A percentile compares a stretch with the other conserved stretches of the same genome.
phyloP scores from a whole-genome alignment of 2,113 vertebrate species.

The Poeciliopsis prolifica region DNA sequence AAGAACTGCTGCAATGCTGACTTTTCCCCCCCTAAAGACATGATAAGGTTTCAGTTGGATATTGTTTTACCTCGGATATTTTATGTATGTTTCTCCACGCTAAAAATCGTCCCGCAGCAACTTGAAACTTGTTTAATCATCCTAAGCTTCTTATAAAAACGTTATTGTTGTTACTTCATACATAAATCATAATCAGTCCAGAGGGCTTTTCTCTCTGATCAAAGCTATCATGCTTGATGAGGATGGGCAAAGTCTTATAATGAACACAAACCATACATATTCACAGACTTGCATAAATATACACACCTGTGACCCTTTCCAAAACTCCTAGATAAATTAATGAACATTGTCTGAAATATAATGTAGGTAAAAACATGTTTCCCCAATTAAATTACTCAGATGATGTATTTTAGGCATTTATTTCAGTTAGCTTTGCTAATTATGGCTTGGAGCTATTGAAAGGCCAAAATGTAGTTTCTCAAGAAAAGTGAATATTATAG shows the following conservation, averaged over 20 bases:
- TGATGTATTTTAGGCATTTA: background rate
- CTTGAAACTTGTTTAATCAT: constrained; percentile 12
- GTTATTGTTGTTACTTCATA: background rate
- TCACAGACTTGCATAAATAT: background rate
- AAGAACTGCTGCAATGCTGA: constrained; percentile 24
- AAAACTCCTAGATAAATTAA: background rate
- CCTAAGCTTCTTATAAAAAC: constrained; percentile 1
- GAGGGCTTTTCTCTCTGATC: background rate
- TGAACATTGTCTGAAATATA: background rate
- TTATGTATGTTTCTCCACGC: constrained; percentile 29
- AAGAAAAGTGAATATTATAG: too few relatives aligned
- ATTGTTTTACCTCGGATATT: constrained; percentile 15
- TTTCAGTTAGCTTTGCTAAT: background rate
- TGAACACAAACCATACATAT: background rate
- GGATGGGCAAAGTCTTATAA: background rate
- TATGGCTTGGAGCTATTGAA: background rate
- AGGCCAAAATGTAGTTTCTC: background rate
- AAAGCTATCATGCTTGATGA: background rate
- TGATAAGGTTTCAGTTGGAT: constrained; percentile 33
- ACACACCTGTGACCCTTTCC: background rate
- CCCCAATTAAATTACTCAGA: background rate
- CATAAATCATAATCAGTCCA: background rate
- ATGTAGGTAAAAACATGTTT: background rate
- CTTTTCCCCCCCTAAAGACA: constrained; percentile 9
- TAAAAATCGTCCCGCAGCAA: constrained; percentile 22